These are phyloP conservation scores for human (Homo sapiens) DNA, from an alignment of 2,113 vertebrate genomes.

Conservation along the genomic window DNA sequence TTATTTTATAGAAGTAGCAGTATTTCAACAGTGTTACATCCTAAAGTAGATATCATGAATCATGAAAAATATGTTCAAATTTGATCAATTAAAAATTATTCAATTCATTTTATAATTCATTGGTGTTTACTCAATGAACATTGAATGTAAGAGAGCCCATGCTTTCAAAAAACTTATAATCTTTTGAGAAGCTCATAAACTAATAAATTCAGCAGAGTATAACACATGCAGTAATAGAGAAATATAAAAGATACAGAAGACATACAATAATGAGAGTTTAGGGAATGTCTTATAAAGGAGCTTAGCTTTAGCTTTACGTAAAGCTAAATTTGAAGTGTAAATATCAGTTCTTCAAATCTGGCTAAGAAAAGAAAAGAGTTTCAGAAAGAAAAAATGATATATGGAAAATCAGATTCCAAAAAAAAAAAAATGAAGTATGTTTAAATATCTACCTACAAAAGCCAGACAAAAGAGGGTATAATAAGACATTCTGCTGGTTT, in stretches of 20 bases:
- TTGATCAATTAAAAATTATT: neutral
- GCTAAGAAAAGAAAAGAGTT: neutral
- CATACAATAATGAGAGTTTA: neutral
- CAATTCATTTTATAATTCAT: neutral
- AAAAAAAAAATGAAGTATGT: too few relatives aligned
- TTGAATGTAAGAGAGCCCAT: neutral
- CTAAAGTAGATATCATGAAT: neutral
- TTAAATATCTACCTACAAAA: neutral
- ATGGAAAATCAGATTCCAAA: neutral
- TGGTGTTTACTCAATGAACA: neutral
- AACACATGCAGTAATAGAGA: neutral
- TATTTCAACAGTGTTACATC: neutral
- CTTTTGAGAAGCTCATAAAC: neutral
- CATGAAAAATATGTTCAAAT: neutral
- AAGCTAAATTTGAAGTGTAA: neutral
- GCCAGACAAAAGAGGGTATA: too few relatives aligned
- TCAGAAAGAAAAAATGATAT: neutral
- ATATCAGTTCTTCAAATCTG: neutral
- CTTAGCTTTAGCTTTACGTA: neutral
- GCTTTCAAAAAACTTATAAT: neutral
- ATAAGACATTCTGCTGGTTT: rapidly evolving
- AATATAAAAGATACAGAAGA: neutral
- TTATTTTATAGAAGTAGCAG: neutral
- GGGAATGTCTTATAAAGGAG: neutral
- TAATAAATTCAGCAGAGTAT: neutral